Evolutionary conservation across 2,113 vertebrate species (phyloP).

Genomic region (Platysteira castanea): DNA sequence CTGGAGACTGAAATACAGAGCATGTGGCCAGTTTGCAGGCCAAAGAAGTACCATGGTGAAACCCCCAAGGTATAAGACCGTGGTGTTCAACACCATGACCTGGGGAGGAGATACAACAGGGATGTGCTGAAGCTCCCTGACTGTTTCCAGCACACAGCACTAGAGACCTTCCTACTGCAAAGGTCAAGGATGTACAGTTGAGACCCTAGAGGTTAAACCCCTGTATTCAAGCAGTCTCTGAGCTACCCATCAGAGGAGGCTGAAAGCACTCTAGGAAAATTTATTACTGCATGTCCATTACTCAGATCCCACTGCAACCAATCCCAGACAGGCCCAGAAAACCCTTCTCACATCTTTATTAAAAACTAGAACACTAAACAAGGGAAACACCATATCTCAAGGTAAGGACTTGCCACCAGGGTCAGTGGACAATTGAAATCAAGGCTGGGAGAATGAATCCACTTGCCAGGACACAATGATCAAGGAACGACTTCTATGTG

Average conservation of each 20-base stretch:
- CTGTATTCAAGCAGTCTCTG: neutral
- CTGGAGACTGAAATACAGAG: neutral
- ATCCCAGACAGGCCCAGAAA: fast-evolving
- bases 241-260: neutral
- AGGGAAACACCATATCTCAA: fast-evolving
- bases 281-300: neutral
- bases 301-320: neutral
- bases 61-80: fast-evolving
- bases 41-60: neutral
- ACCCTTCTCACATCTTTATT: neutral
- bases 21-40: neutral
- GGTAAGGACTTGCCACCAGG: neutral
- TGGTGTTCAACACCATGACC: fast-evolving
- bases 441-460: neutral
- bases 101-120: neutral
- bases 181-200: neutral
- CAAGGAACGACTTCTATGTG: neutral
- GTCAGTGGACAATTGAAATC: neutral
- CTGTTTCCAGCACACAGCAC: neutral
- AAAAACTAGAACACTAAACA: neutral
- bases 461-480: fast-evolving
- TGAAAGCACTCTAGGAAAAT: neutral
- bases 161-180: neutral
- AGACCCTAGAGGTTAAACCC: neutral
- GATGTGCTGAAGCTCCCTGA: neutral